Evolutionary conservation across 2,888 invertebrate species (phyloP).

Genomic region (Sepiola atlantica): DNA sequence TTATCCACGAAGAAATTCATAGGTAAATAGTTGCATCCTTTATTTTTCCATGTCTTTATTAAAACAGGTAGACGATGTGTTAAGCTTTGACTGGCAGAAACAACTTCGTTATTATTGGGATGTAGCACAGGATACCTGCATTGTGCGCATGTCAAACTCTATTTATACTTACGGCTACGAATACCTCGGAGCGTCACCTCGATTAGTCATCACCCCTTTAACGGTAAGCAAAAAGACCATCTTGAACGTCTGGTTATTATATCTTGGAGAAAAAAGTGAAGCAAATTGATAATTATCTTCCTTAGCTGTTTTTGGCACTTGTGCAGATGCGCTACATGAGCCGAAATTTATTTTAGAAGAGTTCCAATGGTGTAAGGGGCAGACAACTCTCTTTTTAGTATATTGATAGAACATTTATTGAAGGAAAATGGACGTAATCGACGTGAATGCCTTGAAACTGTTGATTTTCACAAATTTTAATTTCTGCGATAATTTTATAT

Average conservation of each 20-base stretch:
- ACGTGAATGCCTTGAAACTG: no score
- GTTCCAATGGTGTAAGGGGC: no score
- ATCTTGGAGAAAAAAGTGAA: neutral
- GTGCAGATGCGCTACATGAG: no score
- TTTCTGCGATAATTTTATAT: no score
- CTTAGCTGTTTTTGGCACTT: no score
- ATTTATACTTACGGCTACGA: constrained; percentile 70
- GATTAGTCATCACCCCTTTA: constrained; percentile 73
- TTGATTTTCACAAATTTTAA: no score
- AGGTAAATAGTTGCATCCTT: no score
- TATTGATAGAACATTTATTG: no score
- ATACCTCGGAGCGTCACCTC: constrained; percentile 70
- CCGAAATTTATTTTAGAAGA: no score
- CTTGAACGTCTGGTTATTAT: neutral
- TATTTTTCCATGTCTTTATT: constrained; percentile 15
- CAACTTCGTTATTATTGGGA: constrained; percentile 92
- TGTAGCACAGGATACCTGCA: constrained; percentile 83
- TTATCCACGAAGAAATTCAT: no score
- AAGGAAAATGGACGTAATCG: no score
- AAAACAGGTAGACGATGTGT: constrained; percentile 74
- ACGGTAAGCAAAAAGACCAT: constrained; percentile 59
- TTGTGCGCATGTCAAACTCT: constrained; percentile 77
- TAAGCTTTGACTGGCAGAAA: constrained; percentile 90
- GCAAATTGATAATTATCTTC: neutral
- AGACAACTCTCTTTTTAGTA: no score